A percentile compares a stretch with the other conserved stretches of the same genome.
Conservation (phyloP, 2,797 vertebrate genomes). For the Triplophysa yarkandensis region DNA sequence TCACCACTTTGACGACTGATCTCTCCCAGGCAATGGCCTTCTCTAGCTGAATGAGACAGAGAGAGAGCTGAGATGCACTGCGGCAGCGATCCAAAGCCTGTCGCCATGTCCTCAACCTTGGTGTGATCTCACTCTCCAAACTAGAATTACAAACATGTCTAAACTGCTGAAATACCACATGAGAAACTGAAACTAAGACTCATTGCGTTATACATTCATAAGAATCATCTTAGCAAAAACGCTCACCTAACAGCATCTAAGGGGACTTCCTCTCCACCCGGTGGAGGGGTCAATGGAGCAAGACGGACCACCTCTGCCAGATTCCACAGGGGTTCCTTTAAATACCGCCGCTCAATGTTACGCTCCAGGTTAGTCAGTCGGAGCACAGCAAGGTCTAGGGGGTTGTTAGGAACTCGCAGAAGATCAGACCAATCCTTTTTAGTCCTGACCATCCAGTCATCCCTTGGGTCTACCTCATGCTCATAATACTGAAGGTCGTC, state of each 20-base stretch:
- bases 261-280: conserved; percentile 74
- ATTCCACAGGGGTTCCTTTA: conserved; percentile 93
- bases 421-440: conserved; percentile 84
- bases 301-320: conserved; percentile 88
- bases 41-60: conserved; percentile 90
- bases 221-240: not conserved
- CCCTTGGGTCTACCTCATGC: conserved; percentile 82
- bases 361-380: conserved; percentile 88
- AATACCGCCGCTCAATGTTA: conserved; percentile 90
- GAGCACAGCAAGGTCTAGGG: conserved; percentile 87
- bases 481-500: conserved; percentile 90
- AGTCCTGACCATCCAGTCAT: conserved; percentile 86
- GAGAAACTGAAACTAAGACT: not conserved
- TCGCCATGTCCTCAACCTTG: conserved; percentile 87
- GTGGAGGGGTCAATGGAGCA: conserved; percentile 72
- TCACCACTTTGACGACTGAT: conserved; percentile 92
- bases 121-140: conserved; percentile 89
- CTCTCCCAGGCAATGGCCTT: conserved; percentile 95
- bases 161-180: not conserved
- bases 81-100: conserved; percentile 90
- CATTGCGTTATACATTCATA: not conserved
- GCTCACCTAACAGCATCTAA: conserved; percentile 76
- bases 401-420: conserved; percentile 83
- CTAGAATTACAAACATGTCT: conserved; percentile 57
- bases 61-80: conserved; percentile 88